Evolutionary conservation across 2,888 invertebrate genomes (phyloP), one percentile per base, ranked within the genome.

Genomic region (Eurytoma adleriae): DNA sequence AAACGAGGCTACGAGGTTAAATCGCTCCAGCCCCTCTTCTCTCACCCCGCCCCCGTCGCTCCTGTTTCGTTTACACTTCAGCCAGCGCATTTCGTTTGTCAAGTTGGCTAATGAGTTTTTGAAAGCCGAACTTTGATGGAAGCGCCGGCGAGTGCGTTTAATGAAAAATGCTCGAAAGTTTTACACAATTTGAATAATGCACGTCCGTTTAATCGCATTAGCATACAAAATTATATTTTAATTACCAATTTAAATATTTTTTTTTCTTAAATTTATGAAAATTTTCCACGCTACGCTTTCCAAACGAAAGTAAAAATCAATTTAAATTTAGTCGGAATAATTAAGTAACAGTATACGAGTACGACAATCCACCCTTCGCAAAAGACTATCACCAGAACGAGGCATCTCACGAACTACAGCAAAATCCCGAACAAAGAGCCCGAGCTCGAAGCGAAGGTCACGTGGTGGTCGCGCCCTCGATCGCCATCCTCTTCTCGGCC

Each of bases 401-500:
- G 12, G 12, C 2, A 40, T 12, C 18, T 40, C 40, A 24, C 54
- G n/a, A 54, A 7, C 40, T 7, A 40, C 4, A 40, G 40, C 3
- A 3, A n/a, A 54, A 54, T 4, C 54, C 40, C 54, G 54, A 16
- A 13, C 54, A 13, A 14, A 1, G 50, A 50, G 3, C 54, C 54
- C 54, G 3, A 40, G 13, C 14, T 7, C 54, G 54, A 3, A 3
- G 54, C 7, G 14, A 7, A 13, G 54, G 54, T 54, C 54, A 54
- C 64, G 3, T 64, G 16, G 64, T 18, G 1, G 48, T 1, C 27
- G 16, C 24, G 54, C 16, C 20, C 54, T 20, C 48, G 12, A 66
- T 7, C 0, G 79, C 77, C 0, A 83, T 68, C 67, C 83, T 83
- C 27, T 56, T 78, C 66, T 87, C 86, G 1, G 85, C 84, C 27